phyloP scores from a whole-genome alignment of 2,888 invertebrate species.

The Machimus atricapillus region DNA sequence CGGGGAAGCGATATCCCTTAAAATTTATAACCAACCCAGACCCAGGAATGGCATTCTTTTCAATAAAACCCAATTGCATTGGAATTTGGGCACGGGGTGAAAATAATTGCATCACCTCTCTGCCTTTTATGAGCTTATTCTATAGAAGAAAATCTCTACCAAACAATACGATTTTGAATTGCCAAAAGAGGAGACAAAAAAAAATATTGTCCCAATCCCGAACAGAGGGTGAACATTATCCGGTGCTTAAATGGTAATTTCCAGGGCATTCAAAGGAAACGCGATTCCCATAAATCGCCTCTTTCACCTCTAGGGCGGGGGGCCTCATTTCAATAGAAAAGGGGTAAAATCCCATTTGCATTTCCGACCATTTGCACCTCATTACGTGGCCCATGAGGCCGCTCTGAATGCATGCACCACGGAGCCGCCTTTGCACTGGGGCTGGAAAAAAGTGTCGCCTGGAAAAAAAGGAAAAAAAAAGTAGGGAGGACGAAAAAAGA shows the following conservation, averaged over 20 bases:
- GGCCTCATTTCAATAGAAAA: slow-evolving; percentile 11
- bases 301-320: slow-evolving; percentile 7
- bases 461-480: neutral
- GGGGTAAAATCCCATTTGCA: slow-evolving; percentile 10
- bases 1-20: neutral
- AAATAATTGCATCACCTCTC: neutral
- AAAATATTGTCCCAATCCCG: neutral
- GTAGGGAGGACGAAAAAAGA: neutral
- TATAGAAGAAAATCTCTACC: neutral
- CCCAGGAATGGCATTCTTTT: neutral
- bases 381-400: slow-evolving; percentile 28
- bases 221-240: neutral
- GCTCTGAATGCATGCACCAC: neutral
- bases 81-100: neutral
- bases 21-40: neutral
- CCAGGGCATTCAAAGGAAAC: neutral
- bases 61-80: neutral
- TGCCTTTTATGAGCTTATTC: neutral
- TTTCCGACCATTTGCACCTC: slow-evolving; percentile 33
- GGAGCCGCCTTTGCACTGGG: neutral
- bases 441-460: neutral
- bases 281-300: slow-evolving; percentile 23
- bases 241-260: slow-evolving; percentile 24
- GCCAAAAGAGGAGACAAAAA: neutral
- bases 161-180: neutral